These are phyloP conservation scores for Conchocele bisecta DNA, from an alignment of 2,888 invertebrate species.

Conservation along the genomic window DNA sequence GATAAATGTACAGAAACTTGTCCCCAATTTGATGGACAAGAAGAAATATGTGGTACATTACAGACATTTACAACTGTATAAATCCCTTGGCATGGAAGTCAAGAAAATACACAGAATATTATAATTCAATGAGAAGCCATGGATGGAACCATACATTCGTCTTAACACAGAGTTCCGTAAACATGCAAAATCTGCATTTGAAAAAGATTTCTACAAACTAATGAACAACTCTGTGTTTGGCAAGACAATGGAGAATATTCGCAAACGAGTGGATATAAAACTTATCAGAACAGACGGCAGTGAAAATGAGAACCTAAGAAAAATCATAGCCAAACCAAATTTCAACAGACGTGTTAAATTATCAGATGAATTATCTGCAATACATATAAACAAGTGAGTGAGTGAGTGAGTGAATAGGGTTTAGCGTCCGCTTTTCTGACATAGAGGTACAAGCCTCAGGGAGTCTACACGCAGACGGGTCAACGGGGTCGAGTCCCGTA, in stretches of 20 bases:
- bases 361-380: slow-evolving; percentile 29
- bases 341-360: slow-evolving; percentile 36
- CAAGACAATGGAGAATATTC: slow-evolving; percentile 26
- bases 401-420: no score
- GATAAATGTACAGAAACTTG: slow-evolving; percentile 36
- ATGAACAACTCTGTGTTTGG: slow-evolving; percentile 39
- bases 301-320: slow-evolving; percentile 29
- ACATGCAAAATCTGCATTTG: slow-evolving; percentile 76
- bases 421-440: no score
- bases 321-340: slow-evolving; percentile 22
- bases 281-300: slow-evolving; percentile 24
- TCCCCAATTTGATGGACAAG: slow-evolving; percentile 61
- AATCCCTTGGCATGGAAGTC: slow-evolving; percentile 65
- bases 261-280: slow-evolving; percentile 31
- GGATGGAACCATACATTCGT: slow-evolving; percentile 78
- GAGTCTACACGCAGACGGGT: no score
- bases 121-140: slow-evolving; percentile 70
- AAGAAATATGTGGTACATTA: slow-evolving; percentile 78
- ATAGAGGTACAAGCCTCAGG: no score
- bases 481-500: no score
- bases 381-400: slow-evolving; percentile 33
- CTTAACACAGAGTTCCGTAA: slow-evolving; percentile 65
- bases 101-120: slow-evolving; percentile 72
- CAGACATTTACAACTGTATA: slow-evolving; percentile 73
- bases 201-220: slow-evolving; percentile 73